These are phyloP conservation scores for Leptinotarsa texana DNA, from an alignment of 1,140 invertebrate genomes.

Conservation along the genomic window DNA sequence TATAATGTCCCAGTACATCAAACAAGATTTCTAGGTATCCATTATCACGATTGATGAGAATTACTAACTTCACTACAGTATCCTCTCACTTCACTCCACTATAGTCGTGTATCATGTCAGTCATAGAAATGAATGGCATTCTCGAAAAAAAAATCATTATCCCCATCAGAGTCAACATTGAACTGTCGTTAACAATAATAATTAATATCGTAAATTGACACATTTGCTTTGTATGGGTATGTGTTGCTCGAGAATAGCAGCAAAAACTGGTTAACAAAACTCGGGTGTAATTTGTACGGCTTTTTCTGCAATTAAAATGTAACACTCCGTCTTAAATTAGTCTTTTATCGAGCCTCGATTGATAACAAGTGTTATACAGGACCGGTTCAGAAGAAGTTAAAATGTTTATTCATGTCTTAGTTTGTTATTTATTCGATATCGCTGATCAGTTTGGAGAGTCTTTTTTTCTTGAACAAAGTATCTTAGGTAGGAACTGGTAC, in stretches of 20 bases:
- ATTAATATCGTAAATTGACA: slow-evolving; percentile 21
- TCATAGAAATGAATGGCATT: background rate
- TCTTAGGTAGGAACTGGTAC: no score
- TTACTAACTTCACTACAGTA: no score
- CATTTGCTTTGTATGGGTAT: slow-evolving; percentile 19
- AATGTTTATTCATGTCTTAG: no score
- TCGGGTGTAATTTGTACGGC: slow-evolving; percentile 10
- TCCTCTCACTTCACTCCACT: no score
- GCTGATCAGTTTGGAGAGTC: no score
- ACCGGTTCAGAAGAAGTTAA: background rate
- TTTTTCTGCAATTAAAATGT: slow-evolving; percentile 14
- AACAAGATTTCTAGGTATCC: no score
- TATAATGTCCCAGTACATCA: no score
- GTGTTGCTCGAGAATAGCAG: background rate
- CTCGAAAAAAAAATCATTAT: background rate
- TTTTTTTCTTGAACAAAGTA: no score
- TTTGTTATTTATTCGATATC: no score
- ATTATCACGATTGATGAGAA: no score
- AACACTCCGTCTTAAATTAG: background rate
- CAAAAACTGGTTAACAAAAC: slow-evolving; percentile 20
- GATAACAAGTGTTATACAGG: background rate
- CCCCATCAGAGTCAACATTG: background rate
- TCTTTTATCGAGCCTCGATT: background rate
- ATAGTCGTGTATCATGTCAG: background rate
- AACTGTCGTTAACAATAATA: slow-evolving; percentile 10